Base-by-base conservation (phyloP, 1,140 invertebrate genomes). In the Sycophaga agraensis region DNA sequence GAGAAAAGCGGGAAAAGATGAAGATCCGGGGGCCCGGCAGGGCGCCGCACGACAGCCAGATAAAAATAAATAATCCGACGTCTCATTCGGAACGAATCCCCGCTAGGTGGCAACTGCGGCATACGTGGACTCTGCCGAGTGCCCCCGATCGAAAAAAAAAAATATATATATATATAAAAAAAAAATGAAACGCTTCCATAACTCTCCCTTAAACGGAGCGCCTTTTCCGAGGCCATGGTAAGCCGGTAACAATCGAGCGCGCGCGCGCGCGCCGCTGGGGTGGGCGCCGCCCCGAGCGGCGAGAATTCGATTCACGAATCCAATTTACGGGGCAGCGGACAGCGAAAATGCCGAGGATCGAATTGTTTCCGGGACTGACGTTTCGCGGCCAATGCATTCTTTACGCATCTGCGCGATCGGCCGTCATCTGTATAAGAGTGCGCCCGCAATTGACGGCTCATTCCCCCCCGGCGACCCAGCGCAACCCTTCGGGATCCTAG, bases 271-370 rank as follows among this genome's bases (percentile, higher is more conserved):
- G n/a, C n/a, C n/a, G n/a, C n/a, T n/a, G n/a, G n/a, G n/a, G n/a
- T n/a, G n/a, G n/a, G n/a, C n/a, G 2, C 17, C 21, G n/a, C 28
- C 34, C 26, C 17, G 9, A 11, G 4, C 40, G 11, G 50, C 34
- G 54, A 42, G 59, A 56, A 56, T 62, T 62, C 59, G 59, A 62
- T 62, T 62, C 53, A 62, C 59, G 53, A 62, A 62, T 62, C 53
- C 59, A 62, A 62, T 62, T 62, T 62, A 56, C 59, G 53, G 24
- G 56, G 62, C 40, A 65, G 55, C 42, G 61, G 62, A 65, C 66
- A 61, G 67, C 60, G 66, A 70, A 70, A 70, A 70, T 61, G 57
- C 66, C 58, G 65, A 72, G 67, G 68, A 72, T 72, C 62, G 67
- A 72, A 72, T 72, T 63, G 65, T 72, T 72, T 70, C 66, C 68